phyloP scores from a whole-genome alignment of 2,888 invertebrate species.

The Pseudococcus jackbeardsleyi region DNA sequence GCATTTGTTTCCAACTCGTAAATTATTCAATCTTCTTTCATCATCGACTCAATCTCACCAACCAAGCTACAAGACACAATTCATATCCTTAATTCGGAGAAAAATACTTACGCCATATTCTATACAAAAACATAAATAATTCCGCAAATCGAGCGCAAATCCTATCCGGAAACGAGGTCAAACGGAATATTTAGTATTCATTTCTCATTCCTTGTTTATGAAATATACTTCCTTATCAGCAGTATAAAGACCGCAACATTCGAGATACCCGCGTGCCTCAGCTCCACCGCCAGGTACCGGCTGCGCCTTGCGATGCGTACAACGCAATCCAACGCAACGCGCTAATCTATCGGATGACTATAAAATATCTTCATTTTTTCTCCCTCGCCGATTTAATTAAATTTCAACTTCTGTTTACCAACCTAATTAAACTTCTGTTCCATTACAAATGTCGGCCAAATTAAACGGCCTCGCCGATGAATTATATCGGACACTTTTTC shows the following conservation, averaged over 20 bases:
- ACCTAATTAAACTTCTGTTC: constrained; percentile 44
- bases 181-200: constrained; percentile 51
- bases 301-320: constrained; percentile 14
- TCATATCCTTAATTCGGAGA: background rate
- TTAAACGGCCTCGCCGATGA: constrained; percentile 26
- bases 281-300: background rate
- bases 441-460: constrained; percentile 35
- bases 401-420: constrained; percentile 52
- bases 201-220: constrained; percentile 53
- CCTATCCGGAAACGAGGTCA: constrained; percentile 26
- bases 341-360: constrained; percentile 37
- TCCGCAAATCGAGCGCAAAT: background rate
- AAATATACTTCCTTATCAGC: constrained; percentile 54
- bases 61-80: background rate
- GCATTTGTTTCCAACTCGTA: background rate
- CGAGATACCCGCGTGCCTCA: background rate
- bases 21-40: background rate
- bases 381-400: constrained; percentile 47
- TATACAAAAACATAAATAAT: background rate
- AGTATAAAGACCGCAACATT: constrained; percentile 38
- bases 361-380: constrained; percentile 44
- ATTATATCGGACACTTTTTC: constrained; percentile 16
- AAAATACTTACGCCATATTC: background rate
- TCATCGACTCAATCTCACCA: background rate
- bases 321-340: background rate